Evolutionary conservation across 2,888 invertebrate species (phyloP).

Genomic region (Rhyacophila evoluta): DNA sequence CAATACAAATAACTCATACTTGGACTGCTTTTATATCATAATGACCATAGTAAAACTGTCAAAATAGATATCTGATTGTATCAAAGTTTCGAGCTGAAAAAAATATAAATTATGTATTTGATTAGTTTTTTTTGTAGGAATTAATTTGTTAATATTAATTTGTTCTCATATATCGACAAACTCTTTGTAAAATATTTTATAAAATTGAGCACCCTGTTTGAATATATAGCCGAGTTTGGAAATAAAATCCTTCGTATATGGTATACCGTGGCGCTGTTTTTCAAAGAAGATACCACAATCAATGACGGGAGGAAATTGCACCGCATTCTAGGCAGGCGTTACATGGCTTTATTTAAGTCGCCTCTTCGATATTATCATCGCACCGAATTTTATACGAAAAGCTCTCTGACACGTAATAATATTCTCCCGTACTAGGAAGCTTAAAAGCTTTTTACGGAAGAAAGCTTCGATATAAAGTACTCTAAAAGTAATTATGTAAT

Average conservation of each 20-base stretch:
- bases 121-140: no score
- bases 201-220: no score
- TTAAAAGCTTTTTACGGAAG: not conserved
- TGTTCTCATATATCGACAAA: no score
- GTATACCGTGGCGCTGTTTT: not conserved
- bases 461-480: not conserved
- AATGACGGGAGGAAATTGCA: conserved; percentile 17
- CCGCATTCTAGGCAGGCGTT: conserved; percentile 4
- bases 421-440: not conserved
- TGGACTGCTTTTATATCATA: no score
- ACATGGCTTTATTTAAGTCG: conserved; percentile 18
- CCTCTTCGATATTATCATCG: conserved; percentile 4
- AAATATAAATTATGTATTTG: no score
- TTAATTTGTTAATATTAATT: no score
- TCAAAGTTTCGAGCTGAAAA: no score
- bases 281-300: conserved; percentile 24
- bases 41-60: no score
- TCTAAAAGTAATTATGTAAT: not conserved
- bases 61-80: no score
- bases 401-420: conserved; percentile 2
- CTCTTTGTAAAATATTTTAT: no score
- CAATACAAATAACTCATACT: no score
- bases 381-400: not conserved
- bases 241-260: not conserved
- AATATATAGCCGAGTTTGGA: no score